Evolutionary conservation across 2,797 vertebrate genomes (phyloP), one percentile per base, ranked within the genome.

Genomic region (Rhynchotus rufescens): DNA sequence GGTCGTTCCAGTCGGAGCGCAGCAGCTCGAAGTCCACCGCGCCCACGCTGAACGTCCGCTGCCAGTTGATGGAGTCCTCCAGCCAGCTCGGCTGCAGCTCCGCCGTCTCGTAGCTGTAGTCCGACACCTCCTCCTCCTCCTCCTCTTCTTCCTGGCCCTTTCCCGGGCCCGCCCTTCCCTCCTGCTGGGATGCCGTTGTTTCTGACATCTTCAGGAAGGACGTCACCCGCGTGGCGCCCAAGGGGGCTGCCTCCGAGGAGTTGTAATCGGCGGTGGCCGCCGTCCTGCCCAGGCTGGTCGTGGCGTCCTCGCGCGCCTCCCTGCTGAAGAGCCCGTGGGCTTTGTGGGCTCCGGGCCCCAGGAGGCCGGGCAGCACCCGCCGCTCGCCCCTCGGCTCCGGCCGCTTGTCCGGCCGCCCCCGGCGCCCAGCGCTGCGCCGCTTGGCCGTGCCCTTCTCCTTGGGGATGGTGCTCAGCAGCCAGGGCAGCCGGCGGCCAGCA

Each of bases 1-100:
- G 98, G 97, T 99, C 99, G 3, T 99, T 99, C 99, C 99, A 99
- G 97, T 99, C 99, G 0, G 99, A 99, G 85, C 99, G 98, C 96
- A 99, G 97, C 69, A 99, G 98, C 96, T 99, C 99, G 5, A 99
- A 99, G 97, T 99, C 99, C 98, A 99, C 97, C 0, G 98, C 98
- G 84, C 99, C 98, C 84, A 99, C 98, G 0, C 99, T 99, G 97
- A 99, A 99, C 0, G 99, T 99, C 88, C 99, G 98, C 97, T 99
- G 99, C 99, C 99, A 99, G 96, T 99, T 98, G 89, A 99, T 99
- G 96, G 98, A 98, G 42, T 99, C 99, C 96, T 99, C 99, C 1
- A 98, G 98, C 99, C 99, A 99, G 81, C 98, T 98, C 5, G 98
- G 98, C 28, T 98, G 98, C 23, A 98, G 97, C 92, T 99, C 98